Conservation (phyloP, 1,140 invertebrate species). For the Ooceraea biroi region DNA sequence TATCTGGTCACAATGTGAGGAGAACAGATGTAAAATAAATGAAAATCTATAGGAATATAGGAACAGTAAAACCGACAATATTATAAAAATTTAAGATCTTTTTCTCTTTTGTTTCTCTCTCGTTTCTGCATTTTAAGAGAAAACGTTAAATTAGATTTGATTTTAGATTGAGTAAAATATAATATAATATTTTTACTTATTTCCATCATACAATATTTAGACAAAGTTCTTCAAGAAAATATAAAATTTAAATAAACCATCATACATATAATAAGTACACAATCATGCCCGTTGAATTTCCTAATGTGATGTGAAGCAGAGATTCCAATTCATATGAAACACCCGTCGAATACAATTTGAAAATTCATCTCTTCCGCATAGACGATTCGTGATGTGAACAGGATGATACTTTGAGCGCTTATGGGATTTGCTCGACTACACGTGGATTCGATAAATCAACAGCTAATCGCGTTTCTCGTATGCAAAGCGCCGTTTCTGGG, state of each 20-base stretch:
- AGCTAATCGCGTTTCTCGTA: conserved; percentile 64
- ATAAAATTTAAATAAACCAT: background rate
- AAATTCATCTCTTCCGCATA: conserved; percentile 49
- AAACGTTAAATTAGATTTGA: too few relatives aligned
- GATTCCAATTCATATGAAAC: conserved; percentile 14
- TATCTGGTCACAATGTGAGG: conserved; percentile 32
- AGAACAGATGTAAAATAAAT: conserved; percentile 49
- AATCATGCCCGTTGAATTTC: background rate
- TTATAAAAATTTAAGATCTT: too few relatives aligned
- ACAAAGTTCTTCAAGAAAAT: too few relatives aligned
- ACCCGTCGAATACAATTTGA: conserved; percentile 37
- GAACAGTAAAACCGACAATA: conserved; percentile 17
- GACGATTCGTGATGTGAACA: conserved; percentile 23
- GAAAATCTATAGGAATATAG: conserved; percentile 56
- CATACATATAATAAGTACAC: background rate
- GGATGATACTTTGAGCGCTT: conserved; percentile 54
- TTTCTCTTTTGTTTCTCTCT: too few relatives aligned
- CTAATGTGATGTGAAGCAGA: conserved; percentile 26
- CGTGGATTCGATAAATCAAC: conserved; percentile 67
- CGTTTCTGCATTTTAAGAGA: too few relatives aligned
- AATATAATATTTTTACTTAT: too few relatives aligned
- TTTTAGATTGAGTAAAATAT: too few relatives aligned
- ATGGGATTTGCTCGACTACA: conserved; percentile 59
- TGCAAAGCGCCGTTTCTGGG: conserved; percentile 35
- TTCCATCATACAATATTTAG: too few relatives aligned